Evolutionary conservation across 1,140 invertebrate genomes (phyloP).

Genomic region (Lithobius niger): DNA sequence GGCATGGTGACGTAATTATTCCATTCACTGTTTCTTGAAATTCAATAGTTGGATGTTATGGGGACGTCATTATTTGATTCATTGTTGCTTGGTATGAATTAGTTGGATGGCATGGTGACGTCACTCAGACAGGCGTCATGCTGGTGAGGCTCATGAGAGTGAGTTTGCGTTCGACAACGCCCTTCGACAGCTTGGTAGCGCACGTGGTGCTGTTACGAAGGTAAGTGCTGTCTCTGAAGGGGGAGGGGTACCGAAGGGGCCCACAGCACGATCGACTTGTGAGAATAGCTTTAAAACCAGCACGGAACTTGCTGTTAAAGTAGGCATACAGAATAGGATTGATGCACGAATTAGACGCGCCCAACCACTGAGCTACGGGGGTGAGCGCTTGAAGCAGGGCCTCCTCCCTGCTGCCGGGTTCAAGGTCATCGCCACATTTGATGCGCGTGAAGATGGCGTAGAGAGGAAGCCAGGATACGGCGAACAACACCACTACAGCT

Average conservation of each 20-base stretch:
- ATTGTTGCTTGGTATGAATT: too few species aligned
- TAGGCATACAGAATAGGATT: conserved; percentile 40
- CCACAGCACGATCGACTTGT: conserved; percentile 28
- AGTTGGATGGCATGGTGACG: neutral
- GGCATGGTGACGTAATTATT: too few species aligned
- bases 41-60: too few species aligned
- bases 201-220: conserved; percentile 1
- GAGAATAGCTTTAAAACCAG: conserved; percentile 30
- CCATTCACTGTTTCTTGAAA: too few species aligned
- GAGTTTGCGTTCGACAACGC: neutral
- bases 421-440: conserved; percentile 41
- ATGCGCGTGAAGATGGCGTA: conserved; percentile 79
- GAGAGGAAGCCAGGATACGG: conserved; percentile 85
- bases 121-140: conserved; percentile 1
- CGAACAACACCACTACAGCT: conserved; percentile 88
- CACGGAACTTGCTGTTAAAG: conserved; percentile 39
- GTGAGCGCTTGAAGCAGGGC: conserved; percentile 11
- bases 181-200: conserved; percentile 7
- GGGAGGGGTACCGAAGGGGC: conserved; percentile 19
- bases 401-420: conserved; percentile 38
- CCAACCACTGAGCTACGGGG: conserved; percentile 41
- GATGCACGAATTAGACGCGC: conserved; percentile 34
- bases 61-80: too few species aligned
- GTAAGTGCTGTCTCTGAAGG: conserved; percentile 1
- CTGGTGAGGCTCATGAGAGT: neutral